Evolutionary conservation across 2,888 invertebrate species (phyloP).

Genomic region (Synergus laeviventris): DNA sequence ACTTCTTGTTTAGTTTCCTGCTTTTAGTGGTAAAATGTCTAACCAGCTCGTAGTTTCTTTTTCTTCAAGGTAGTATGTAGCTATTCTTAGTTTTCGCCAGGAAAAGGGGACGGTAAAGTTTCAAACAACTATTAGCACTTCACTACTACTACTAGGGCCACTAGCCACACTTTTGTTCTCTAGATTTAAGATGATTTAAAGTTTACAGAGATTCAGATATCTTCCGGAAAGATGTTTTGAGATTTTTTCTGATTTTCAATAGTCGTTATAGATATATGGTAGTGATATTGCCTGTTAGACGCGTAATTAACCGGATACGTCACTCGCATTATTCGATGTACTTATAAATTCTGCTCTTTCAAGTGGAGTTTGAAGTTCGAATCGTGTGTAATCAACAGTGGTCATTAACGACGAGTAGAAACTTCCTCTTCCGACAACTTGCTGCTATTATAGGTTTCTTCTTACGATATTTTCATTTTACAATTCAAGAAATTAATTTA

Average conservation of each 20-base stretch:
- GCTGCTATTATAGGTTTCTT: not conserved
- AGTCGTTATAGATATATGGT: not conserved
- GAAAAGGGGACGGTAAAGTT: conserved; percentile 25
- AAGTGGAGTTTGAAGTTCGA: conserved; percentile 18
- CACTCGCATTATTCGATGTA: not conserved
- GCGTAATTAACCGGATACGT: conserved; percentile 1
- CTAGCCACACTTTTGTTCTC: conserved; percentile 22
- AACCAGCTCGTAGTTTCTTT: not conserved
- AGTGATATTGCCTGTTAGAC: not conserved
- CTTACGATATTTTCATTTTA: not conserved
- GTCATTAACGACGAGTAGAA: conserved; percentile 5
- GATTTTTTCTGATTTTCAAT: conserved; percentile 2
- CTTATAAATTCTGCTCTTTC: not conserved
- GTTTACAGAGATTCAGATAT: not conserved
- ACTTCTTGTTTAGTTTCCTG: not conserved
- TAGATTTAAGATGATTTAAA: conserved; percentile 27
- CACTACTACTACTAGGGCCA: not conserved
- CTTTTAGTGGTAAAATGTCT: conserved; percentile 2
- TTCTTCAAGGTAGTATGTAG: not conserved
- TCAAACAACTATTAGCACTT: conserved; percentile 28
- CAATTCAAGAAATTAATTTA: not conserved
- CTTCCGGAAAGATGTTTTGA: not conserved
- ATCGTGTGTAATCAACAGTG: conserved; percentile 1
- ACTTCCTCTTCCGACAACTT: not conserved
- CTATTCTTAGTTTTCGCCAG: conserved; percentile 22